Evolutionary conservation across 2,113 vertebrate genomes (phyloP), one percentile per base, ranked within the genome.

Genomic region (Halichoerus grypus): DNA sequence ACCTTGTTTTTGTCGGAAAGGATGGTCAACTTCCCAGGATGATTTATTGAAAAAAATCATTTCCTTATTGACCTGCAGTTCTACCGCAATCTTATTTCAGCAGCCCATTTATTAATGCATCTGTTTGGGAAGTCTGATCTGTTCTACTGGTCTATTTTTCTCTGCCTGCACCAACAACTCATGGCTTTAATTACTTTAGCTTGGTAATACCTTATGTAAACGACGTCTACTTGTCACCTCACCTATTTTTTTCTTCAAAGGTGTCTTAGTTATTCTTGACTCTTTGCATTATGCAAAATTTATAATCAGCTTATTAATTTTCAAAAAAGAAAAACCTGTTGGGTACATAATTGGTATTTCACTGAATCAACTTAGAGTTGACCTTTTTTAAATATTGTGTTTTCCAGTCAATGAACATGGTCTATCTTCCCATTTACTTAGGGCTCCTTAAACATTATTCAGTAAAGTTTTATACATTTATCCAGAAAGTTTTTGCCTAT

Each of bases 221-320:
- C 6, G 1, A 39, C 51, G 33, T 74, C 49, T 69, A 18, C 15
- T 22, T 77, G 18, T 26, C 13, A 57, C 5, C 11, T 13, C 51
- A 31, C 13, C 8, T 85, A 19, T 7, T 33, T 82, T 77, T 86
- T 93, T 79, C 24, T 77, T 79, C 61, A 46, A 63, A 81, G 74
- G 12, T 77, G 14, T 93, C 22, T 82, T 74, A 6, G 26, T 72
- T 90, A 81, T 67, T 59, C 55, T 86, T 67, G 57, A 33, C 36
- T 90, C n/a, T 88, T 80, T 59, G 36, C 33, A 76, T 49, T 74
- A 59, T 53, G 39, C 16, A 93, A 51, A 97, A 69, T 77, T 83
- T 77, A 36, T 39, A 53, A 36, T 90, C 13, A 82, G 21, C 39
- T 71, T 67, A 53, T 42, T 57, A 76, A 42, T 81, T 95, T 95